phyloP scores from a whole-genome alignment of 2,797 vertebrate species.

The Apogon hyalosoma region DNA sequence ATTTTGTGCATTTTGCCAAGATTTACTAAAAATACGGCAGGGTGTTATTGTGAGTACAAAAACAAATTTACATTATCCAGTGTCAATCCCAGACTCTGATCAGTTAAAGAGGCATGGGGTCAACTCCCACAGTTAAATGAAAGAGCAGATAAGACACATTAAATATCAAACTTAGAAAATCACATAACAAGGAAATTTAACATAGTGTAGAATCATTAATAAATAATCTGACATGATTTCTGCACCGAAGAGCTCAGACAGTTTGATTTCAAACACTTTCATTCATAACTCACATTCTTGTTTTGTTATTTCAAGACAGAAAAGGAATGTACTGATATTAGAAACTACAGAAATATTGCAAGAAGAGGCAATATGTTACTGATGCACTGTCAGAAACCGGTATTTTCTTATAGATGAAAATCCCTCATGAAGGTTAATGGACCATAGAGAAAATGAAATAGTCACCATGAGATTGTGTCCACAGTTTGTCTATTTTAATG shows the following conservation, averaged over 20 bases:
- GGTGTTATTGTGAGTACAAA: no score
- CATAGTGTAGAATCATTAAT: not conserved
- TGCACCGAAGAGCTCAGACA: constrained; percentile 29
- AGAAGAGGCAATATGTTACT: constrained; percentile 2
- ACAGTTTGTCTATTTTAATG: constrained; percentile 44
- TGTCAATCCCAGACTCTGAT: no score
- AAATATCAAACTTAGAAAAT: not conserved
- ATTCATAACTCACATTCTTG: not conserved
- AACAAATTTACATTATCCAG: no score
- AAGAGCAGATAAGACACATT: not conserved
- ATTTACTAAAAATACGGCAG: no score
- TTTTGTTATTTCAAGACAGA: constrained; percentile 18
- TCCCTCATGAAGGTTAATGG: constrained; percentile 12
- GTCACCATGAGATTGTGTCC: not conserved
- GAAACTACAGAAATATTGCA: constrained; percentile 11
- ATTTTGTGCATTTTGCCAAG: no score
- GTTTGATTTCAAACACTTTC: not conserved
- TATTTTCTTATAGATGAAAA: not conserved
- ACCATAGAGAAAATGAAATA: constrained; percentile 1
- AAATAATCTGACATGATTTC: not conserved
- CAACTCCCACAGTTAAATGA: no score
- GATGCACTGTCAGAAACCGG: constrained; percentile 17
- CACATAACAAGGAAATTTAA: not conserved
- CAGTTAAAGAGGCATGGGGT: no score
- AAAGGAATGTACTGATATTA: constrained; percentile 8